Conservation (phyloP, 2,888 invertebrate species). For the Serrognathus titanus region DNA sequence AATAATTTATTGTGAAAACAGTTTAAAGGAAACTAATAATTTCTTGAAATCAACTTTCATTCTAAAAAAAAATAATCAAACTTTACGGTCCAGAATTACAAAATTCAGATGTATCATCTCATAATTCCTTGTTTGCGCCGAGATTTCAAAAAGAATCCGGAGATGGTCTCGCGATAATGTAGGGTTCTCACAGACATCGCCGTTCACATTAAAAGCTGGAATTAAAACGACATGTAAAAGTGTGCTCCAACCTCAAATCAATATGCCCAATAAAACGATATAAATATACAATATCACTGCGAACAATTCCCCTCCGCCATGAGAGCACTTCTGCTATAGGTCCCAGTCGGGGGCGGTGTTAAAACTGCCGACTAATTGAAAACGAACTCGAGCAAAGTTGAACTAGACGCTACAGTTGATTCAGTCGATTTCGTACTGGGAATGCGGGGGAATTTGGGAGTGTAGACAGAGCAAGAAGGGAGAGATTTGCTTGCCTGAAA, state of each 20-base stretch:
- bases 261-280: conserved; percentile 51
- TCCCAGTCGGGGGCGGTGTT: conserved; percentile 33
- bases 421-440: conserved; percentile 5
- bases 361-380: conserved; percentile 24
- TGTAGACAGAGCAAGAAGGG: conserved; percentile 7
- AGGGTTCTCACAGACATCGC: conserved; percentile 14
- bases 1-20: no score
- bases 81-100: no score
- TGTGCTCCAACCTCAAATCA: conserved; percentile 35
- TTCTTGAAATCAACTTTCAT: no score
- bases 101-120: neutral
- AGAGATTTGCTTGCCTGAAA: conserved; percentile 6
- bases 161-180: conserved; percentile 2
- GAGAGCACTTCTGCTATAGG: conserved; percentile 40
- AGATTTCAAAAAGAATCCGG: neutral
- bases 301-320: conserved; percentile 38
- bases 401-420: neutral
- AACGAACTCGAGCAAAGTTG: conserved; percentile 16
- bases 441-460: conserved; percentile 15
- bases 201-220: conserved; percentile 24
- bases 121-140: neutral
- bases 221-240: conserved; percentile 36
- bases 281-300: conserved; percentile 49
- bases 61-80: no score
- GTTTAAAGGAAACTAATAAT: neutral